Evolutionary conservation across 2,888 invertebrate species (phyloP), one percentile per base, ranked within the genome.

Genomic region (Dryocosmus kuriphilus): DNA sequence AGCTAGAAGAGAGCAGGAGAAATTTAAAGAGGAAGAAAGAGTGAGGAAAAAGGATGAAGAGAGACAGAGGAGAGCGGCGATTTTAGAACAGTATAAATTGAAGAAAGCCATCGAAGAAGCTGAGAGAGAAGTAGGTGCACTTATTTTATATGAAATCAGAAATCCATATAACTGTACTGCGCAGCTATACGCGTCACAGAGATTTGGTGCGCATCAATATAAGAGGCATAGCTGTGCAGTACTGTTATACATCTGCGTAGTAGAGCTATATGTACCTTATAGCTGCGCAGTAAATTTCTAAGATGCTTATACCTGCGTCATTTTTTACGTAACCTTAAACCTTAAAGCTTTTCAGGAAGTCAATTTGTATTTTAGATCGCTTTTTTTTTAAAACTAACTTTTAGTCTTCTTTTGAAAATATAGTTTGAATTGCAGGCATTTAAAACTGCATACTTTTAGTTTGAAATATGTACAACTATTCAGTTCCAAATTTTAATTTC

Each of bases 81-180:
- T 99, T 89, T 94, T 98, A 86, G 97, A 98, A 89, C 97, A 98
- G 92, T 97, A 98, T 92, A 96, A 98, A 92, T 93, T 98, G 85
- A 97, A 98, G 91, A 98, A 98, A 92, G 97, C 97, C 77, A 95
- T 97, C 81, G 98, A 98, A 91, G 97, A 98, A 92, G 97, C 97
- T 32, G 97, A 97, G 91, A 92, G 96, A 90, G 97, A 97, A 94
- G 96, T 96, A 86, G 82, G 88, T 80, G 57, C 55, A 7, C 2
- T 73, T 16, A 38, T 41, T 51, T 65, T 60, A 30, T 41, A 41
- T 41, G 16, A 41, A 16, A 16, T 4, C 41, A 5, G 16, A 41
- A 41, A 41, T 41, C 16, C 3, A 41, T 16, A 24, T 30, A 24
- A 61, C 19, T 24, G 55, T 55, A 41, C 41, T 41, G 41, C 2